phyloP scores from a whole-genome alignment of 2,113 vertebrate species.

The Paramormyrops kingsleyae region DNA sequence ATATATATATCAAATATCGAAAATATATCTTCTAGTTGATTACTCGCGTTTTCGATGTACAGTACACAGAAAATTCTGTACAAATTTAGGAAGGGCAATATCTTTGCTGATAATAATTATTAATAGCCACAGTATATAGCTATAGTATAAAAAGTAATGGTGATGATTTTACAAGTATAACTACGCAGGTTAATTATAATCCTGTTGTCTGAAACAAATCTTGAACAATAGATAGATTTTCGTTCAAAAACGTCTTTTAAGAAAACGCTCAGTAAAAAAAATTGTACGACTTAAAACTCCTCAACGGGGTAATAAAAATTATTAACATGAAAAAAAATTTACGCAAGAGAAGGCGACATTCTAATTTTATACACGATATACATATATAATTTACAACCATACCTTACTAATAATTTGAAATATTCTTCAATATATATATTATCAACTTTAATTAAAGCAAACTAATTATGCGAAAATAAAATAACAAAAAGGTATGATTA shows the following conservation, averaged over 20 bases:
- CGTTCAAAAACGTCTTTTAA: not conserved
- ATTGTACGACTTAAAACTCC: not conserved
- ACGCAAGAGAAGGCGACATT: not conserved
- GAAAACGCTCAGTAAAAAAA: not conserved
- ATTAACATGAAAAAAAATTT: not conserved
- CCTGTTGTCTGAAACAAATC: not conserved
- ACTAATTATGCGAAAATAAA: not conserved
- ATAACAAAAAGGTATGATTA: not conserved
- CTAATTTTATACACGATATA: not conserved
- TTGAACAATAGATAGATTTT: not conserved
- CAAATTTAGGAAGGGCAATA: not conserved
- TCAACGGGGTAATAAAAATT: not conserved
- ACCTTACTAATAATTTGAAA: not conserved
- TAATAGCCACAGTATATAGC: not conserved
- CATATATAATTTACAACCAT: not conserved
- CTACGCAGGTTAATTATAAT: not conserved
- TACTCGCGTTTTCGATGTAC: not conserved
- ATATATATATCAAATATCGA: not conserved
- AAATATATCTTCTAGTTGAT: conserved; percentile 4
- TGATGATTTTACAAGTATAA: not conserved
- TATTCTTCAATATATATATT: not conserved
- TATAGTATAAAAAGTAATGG: not conserved
- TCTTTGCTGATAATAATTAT: not conserved
- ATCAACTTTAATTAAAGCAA: not conserved
- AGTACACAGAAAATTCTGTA: not conserved